phyloP scores from a whole-genome alignment of 2,888 invertebrate species.

The Temnothorax ravouxi region DNA sequence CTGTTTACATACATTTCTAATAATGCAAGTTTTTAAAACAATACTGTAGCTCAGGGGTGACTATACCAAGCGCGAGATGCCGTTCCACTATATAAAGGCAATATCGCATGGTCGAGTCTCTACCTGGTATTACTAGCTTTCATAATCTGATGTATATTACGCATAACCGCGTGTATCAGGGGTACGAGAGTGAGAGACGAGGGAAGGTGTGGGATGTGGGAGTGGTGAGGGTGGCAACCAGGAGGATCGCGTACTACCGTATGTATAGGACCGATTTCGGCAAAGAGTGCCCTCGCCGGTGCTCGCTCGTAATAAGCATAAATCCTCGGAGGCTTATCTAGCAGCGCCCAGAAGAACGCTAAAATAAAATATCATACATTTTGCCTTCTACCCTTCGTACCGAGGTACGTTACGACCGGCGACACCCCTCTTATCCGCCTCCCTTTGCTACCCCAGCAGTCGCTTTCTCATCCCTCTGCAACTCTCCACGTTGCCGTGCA shows the following conservation, averaged over 20 bases:
- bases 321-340: slow-evolving; percentile 86
- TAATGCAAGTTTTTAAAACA: slow-evolving; percentile 60
- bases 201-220: slow-evolving; percentile 56
- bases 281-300: slow-evolving; percentile 78
- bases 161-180: slow-evolving; percentile 73
- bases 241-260: slow-evolving; percentile 71
- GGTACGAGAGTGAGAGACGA: slow-evolving; percentile 46
- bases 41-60: slow-evolving; percentile 50
- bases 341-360: slow-evolving; percentile 85
- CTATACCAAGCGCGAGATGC: slow-evolving; percentile 61
- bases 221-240: slow-evolving; percentile 59
- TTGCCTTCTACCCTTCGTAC: slow-evolving; percentile 81
- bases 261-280: slow-evolving; percentile 78
- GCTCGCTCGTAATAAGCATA: slow-evolving; percentile 85
- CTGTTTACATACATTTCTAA: slow-evolving; percentile 38
- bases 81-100: slow-evolving; percentile 83
- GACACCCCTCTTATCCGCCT: slow-evolving; percentile 66
- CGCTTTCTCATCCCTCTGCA: slow-evolving; percentile 45
- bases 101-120: slow-evolving; percentile 77
- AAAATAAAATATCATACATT: slow-evolving; percentile 86
- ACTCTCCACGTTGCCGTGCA: slow-evolving; percentile 20
- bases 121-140: slow-evolving; percentile 78
- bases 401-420: slow-evolving; percentile 69
- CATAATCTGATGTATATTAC: slow-evolving; percentile 83
- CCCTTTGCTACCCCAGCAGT: slow-evolving; percentile 45